These are phyloP conservation scores for Engystomops pustulosus DNA, from an alignment of 2,113 vertebrate species.

Conservation along the genomic window DNA sequence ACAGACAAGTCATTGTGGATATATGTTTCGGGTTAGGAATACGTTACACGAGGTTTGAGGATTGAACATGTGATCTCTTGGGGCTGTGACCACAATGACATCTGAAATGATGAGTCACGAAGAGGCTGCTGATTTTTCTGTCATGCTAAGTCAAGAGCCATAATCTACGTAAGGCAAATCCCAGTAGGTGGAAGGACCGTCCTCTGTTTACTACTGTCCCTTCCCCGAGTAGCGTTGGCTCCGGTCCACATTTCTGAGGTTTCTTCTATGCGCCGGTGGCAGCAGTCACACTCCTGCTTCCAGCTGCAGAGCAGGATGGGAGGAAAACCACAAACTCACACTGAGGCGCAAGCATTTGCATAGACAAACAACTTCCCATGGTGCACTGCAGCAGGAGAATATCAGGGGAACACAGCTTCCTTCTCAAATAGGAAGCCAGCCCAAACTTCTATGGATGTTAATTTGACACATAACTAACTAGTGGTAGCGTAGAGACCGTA, in stretches of 20 bases:
- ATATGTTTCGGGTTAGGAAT: background rate
- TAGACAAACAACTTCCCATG: conserved; percentile 58
- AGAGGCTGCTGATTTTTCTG: conserved; percentile 5
- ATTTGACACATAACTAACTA: conserved; percentile 41
- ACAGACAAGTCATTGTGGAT: background rate
- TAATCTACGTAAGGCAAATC: background rate
- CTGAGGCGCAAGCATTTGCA: conserved; percentile 48
- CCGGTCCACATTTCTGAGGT: conserved; percentile 51
- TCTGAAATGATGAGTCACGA: conserved; percentile 25
- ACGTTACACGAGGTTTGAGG: background rate
- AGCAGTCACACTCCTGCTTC: conserved; percentile 50
- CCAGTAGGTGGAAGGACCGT: background rate
- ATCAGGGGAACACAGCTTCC: conserved; percentile 41
- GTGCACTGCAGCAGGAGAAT: conserved; percentile 41
- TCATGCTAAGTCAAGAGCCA: background rate
- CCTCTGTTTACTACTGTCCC: conserved; percentile 25
- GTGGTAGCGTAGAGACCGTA: background rate
- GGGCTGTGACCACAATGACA: conserved; percentile 6
- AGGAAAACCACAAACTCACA: conserved; percentile 57
- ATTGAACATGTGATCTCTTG: background rate
- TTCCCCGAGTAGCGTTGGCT: conserved; percentile 37
- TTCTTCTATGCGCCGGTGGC: conserved; percentile 37
- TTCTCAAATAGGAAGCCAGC: conserved; percentile 43
- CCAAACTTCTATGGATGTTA: conserved; percentile 38
- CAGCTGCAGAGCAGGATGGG: conserved; percentile 56